Conservation (phyloP, 2,888 invertebrate genomes). For the Euzetes globulus region DNA sequence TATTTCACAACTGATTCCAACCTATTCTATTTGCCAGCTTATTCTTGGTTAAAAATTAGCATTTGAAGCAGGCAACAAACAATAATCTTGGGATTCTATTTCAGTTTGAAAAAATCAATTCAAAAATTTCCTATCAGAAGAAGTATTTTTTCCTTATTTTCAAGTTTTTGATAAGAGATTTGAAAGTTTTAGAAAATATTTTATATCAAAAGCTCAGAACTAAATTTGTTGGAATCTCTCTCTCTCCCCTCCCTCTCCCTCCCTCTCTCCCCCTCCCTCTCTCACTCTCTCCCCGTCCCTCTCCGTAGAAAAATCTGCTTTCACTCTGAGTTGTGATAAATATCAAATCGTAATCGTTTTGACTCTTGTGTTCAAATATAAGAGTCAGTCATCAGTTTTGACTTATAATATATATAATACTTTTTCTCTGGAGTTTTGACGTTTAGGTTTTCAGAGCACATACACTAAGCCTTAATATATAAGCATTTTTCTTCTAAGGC, state of each 20-base stretch:
- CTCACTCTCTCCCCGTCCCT: too few relatives aligned
- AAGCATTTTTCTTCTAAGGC: too few relatives aligned
- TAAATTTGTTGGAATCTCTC: background rate
- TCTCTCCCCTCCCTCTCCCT: too few relatives aligned
- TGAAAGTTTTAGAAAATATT: background rate
- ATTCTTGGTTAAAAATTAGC: too few relatives aligned
- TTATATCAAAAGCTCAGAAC: background rate
- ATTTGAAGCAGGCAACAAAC: too few relatives aligned
- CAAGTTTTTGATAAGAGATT: background rate
- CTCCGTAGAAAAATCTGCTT: too few relatives aligned
- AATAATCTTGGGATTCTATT: too few relatives aligned
- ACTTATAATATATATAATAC: background rate
- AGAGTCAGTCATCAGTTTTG: conserved; percentile 1
- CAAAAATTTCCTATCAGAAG: background rate
- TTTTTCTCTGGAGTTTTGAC: background rate
- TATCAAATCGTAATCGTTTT: conserved; percentile 9
- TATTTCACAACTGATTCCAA: too few relatives aligned
- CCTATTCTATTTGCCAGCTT: too few relatives aligned
- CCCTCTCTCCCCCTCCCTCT: too few relatives aligned
- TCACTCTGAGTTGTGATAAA: background rate
- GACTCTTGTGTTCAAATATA: conserved; percentile 3
- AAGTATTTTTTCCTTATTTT: background rate
- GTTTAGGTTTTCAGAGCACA: background rate
- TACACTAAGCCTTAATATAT: background rate
- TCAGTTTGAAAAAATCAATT: background rate